Evolutionary conservation across 2,888 invertebrate species (phyloP), one percentile per base, ranked within the genome.

Genomic region (Epirrhoe alternata): DNA sequence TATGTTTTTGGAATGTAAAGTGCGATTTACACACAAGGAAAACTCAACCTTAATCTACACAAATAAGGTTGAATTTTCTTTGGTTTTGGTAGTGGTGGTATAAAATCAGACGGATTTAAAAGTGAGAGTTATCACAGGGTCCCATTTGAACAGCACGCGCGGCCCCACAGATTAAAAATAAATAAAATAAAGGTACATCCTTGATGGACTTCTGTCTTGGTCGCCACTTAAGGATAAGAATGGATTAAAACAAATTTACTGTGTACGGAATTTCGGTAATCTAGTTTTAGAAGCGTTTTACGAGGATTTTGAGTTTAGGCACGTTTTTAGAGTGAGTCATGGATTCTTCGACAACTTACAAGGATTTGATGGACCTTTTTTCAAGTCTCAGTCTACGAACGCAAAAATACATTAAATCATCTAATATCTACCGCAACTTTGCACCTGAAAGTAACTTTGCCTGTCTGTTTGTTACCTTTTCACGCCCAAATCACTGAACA

Each of bases 41-140:
- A 76, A 14, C 4, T 14, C 12, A 47, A 72, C 78, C 74, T 69
- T 83, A 83, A 61, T 1, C 0, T 0, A 10, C 6, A 0, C 0
- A 0, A 5, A 68, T 78, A 87, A 68, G 73, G 82, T 70, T 75
- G 8, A 73, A 70, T 79, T 71, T 86, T 16, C 64, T 55, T 65
- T 78, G 74, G 14, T 14, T 57, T 14, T 45, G 6, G 35, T 38
- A 53, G 66, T 62, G 74, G 74, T 79, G 77, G 79, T 81, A 87
- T 83, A 84, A 82, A 83, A 82, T 86, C 87, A 89, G 89, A 87
- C 89, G 88, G 88, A 88, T 86, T 86, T 85, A 87, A 89, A 90
- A 92, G 92, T 93, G 92, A 93, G 92, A 92, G 91, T 92, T 93
- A 93, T 93, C 93, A 92, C 92, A 72, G 87, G 83, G 86, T 80